phyloP scores from a whole-genome alignment of 2,113 vertebrate species.

The Heloderma charlesbogerti region DNA sequence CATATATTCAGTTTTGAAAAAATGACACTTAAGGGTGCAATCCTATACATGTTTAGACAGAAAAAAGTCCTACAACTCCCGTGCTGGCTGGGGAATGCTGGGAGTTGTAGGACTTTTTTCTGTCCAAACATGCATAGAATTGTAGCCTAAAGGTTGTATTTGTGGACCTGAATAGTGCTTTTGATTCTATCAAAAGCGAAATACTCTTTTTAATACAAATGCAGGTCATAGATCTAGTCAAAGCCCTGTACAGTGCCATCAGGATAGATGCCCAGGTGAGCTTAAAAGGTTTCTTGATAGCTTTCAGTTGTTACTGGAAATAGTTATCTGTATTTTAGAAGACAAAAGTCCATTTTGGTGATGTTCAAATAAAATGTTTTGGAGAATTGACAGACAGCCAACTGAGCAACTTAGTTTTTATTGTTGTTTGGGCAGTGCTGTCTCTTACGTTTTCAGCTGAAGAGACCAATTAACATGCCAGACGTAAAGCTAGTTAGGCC shows the following conservation, averaged over 20 bases:
- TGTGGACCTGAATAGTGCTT: neutral
- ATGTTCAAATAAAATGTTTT: neutral
- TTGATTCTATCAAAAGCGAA: neutral
- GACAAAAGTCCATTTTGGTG: neutral
- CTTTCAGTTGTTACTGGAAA: neutral
- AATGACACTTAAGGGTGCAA: too few species aligned
- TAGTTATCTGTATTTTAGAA: neutral
- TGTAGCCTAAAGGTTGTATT: neutral
- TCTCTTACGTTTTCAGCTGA: neutral
- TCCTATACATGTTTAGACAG: too few species aligned
- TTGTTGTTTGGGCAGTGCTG: neutral
- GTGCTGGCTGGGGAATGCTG: too few species aligned
- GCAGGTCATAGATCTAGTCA: neutral
- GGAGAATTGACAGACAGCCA: neutral
- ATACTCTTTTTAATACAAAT: neutral
- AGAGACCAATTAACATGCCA: neutral
- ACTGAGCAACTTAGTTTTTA: neutral
- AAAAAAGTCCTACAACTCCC: too few species aligned
- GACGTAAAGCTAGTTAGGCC: neutral
- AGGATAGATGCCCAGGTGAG: neutral
- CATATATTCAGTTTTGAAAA: neutral
- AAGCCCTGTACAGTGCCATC: too few species aligned
- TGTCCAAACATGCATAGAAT: too few species aligned
- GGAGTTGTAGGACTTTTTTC: too few species aligned
- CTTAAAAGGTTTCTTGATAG: neutral